Evolutionary conservation across 2,113 vertebrate genomes (phyloP).

Genomic region (Setophaga petechia): DNA sequence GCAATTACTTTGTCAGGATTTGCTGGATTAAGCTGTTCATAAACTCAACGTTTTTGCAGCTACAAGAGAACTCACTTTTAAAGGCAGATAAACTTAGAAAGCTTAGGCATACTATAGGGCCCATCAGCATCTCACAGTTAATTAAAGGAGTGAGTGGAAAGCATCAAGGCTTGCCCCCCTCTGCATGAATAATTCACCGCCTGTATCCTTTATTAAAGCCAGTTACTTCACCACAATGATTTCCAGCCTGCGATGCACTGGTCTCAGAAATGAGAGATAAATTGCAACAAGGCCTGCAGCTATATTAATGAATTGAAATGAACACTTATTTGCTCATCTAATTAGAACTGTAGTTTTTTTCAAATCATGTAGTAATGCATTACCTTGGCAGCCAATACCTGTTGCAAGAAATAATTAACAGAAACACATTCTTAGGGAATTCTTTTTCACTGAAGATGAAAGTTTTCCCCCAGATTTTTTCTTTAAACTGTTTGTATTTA

Average conservation of each 20-base stretch:
- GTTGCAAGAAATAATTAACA: slow-evolving; percentile 67
- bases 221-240: slow-evolving; percentile 76
- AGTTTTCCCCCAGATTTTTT: slow-evolving; percentile 12
- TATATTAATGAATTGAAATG: slow-evolving; percentile 84
- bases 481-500: neutral
- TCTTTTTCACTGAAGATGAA: slow-evolving; percentile 16
- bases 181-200: slow-evolving; percentile 81
- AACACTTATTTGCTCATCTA: slow-evolving; percentile 84
- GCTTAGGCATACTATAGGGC: slow-evolving; percentile 27
- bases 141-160: slow-evolving; percentile 78
- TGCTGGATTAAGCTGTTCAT: slow-evolving; percentile 22
- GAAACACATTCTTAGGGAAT: slow-evolving; percentile 46
- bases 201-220: slow-evolving; percentile 80
- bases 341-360: slow-evolving; percentile 77
- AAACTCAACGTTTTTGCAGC: neutral
- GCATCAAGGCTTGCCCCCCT: slow-evolving; percentile 65
- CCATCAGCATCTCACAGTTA: slow-evolving; percentile 75
- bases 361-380: slow-evolving; percentile 70
- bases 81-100: slow-evolving; percentile 63
- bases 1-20: neutral
- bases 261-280: slow-evolving; percentile 78
- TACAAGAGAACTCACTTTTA: slow-evolving; percentile 50
- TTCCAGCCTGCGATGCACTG: slow-evolving; percentile 68
- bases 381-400: slow-evolving; percentile 67
- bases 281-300: slow-evolving; percentile 78